Conservation (phyloP, 1,140 invertebrate species). For the Penaeus japonicus region DNA sequence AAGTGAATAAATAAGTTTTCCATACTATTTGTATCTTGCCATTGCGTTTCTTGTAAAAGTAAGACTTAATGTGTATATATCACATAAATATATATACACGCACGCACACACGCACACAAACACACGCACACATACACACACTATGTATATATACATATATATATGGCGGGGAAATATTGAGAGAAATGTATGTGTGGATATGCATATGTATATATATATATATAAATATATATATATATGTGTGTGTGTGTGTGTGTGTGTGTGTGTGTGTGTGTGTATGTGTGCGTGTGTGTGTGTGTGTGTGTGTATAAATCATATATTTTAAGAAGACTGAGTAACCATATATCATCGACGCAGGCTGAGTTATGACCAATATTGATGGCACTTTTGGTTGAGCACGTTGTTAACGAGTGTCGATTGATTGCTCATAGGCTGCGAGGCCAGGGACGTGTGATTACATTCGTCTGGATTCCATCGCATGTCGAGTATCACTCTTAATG, state of each 20-base stretch:
- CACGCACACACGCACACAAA: background rate
- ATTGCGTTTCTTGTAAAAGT: too few species aligned
- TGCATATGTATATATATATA: background rate
- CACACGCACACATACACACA: background rate
- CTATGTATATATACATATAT: background rate
- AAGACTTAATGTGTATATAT: background rate
- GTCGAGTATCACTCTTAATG: too few species aligned
- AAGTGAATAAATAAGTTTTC: background rate
- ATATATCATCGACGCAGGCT: too few species aligned
- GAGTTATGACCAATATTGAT: too few species aligned
- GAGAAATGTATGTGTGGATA: background rate
- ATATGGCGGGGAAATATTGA: background rate
- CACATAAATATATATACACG: background rate
- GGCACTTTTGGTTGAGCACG: too few species aligned
- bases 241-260: constrained; percentile 26
- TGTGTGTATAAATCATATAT: background rate
- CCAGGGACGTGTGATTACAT: too few species aligned
- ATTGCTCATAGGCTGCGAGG: too few species aligned
- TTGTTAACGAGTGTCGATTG: too few species aligned
- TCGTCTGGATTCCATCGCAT: too few species aligned
- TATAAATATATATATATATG: background rate
- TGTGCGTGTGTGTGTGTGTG: background rate
- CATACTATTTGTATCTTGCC: background rate
- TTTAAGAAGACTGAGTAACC: background rate
- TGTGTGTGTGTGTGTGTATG: background rate